These are phyloP conservation scores for Clanis bilineata DNA, from an alignment of 2,888 invertebrate genomes.

Conservation along the genomic window DNA sequence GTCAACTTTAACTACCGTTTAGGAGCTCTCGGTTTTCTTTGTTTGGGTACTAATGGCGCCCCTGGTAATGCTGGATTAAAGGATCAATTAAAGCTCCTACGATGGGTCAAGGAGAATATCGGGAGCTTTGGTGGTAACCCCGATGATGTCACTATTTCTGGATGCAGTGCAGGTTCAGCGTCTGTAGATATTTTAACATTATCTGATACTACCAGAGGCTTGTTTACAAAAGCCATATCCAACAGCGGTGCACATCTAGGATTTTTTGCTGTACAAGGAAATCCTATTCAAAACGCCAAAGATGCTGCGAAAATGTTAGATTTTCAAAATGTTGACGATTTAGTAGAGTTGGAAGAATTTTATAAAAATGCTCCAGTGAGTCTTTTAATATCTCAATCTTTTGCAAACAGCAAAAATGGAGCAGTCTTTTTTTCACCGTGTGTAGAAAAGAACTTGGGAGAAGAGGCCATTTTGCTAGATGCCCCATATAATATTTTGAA, in stretches of 20 bases:
- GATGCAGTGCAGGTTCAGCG: conserved; percentile 49
- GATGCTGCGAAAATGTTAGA: conserved; percentile 37
- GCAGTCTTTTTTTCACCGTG: conserved; percentile 33
- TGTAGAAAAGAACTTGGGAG: conserved; percentile 33
- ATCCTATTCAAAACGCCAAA: conserved; percentile 46
- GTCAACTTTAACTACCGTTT: conserved; percentile 38
- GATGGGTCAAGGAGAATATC: conserved; percentile 47
- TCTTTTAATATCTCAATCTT: conserved; percentile 17
- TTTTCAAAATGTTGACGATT: conserved; percentile 36
- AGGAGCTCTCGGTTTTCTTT: conserved; percentile 42
- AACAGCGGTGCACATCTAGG: conserved; percentile 44
- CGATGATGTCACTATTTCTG: conserved; percentile 46
- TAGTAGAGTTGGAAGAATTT: conserved; percentile 44
- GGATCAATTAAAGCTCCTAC: conserved; percentile 40
- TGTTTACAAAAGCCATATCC: conserved; percentile 47
- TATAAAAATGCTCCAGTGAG: conserved; percentile 36
- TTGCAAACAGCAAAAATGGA: background rate
- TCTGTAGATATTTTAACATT: conserved; percentile 45
- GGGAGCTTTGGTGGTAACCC: conserved; percentile 52
- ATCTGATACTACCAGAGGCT: conserved; percentile 40
- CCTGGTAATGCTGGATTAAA: conserved; percentile 51
- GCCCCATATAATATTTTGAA: conserved; percentile 34
- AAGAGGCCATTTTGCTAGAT: conserved; percentile 36
- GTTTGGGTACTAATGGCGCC: conserved; percentile 41
- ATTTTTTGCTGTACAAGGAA: conserved; percentile 37